phyloP scores from a whole-genome alignment of 2,888 invertebrate species.

The Athalia circularis region DNA sequence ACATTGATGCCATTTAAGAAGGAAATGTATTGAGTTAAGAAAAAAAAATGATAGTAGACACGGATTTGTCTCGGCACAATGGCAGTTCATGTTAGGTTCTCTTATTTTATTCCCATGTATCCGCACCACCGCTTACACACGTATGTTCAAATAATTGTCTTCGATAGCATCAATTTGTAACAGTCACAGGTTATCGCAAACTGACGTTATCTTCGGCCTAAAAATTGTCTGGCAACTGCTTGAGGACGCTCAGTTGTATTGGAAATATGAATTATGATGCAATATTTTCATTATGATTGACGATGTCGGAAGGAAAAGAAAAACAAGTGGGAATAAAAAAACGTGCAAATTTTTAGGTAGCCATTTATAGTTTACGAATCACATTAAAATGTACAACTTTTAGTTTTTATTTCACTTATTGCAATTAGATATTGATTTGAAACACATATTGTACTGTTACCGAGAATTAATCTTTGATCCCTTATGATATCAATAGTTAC shows the following conservation, averaged over 20 bases:
- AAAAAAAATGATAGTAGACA: not conserved
- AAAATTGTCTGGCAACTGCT: slow-evolving; percentile 13
- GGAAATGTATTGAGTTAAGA: slow-evolving; percentile 44
- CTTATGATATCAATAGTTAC: slow-evolving; percentile 45
- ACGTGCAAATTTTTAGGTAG: slow-evolving; percentile 19
- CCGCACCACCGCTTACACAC: slow-evolving; percentile 48
- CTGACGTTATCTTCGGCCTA: slow-evolving; percentile 12
- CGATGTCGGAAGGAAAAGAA: not conserved
- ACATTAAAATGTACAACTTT: slow-evolving; percentile 13
- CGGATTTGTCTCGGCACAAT: slow-evolving; percentile 56
- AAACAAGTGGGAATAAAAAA: not conserved
- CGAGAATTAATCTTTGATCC: slow-evolving; percentile 34
- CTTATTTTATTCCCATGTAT: slow-evolving; percentile 49
- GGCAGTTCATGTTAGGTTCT: slow-evolving; percentile 56
- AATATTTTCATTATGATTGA: not conserved
- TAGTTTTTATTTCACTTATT: slow-evolving; percentile 29
- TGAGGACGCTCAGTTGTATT: not conserved
- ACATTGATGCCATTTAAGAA: slow-evolving; percentile 93
- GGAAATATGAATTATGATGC: too few species aligned
- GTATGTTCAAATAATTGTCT: slow-evolving; percentile 36
- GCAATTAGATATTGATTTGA: slow-evolving; percentile 18
- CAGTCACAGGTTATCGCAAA: not conserved
- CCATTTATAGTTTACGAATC: slow-evolving; percentile 11
- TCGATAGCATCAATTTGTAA: not conserved
- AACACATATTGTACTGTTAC: slow-evolving; percentile 12